Conservation (phyloP, 1,140 invertebrate genomes). For the Euura saliciscinereae region DNA sequence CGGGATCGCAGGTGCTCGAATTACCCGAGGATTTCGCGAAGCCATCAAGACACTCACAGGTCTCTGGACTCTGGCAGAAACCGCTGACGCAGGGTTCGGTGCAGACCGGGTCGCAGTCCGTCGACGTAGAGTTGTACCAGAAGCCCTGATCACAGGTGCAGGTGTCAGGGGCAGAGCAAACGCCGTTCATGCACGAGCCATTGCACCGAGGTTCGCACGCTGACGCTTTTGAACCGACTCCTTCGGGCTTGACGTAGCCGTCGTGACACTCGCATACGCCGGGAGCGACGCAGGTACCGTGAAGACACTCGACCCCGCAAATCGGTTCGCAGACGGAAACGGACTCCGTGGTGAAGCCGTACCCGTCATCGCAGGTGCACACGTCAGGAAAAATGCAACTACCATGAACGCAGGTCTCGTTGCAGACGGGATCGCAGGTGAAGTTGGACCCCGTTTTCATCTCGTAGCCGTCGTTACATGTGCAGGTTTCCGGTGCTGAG, state of each 20-base stretch:
- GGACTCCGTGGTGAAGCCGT: conserved; percentile 49
- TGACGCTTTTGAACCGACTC: not conserved
- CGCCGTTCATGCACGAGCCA: conserved; percentile 15
- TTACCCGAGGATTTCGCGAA: conserved; percentile 31
- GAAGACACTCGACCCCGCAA: conserved; percentile 17
- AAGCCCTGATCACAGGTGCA: conserved; percentile 37
- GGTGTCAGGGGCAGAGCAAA: conserved; percentile 29
- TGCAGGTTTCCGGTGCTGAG: conserved; percentile 35
- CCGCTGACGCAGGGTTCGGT: conserved; percentile 50
- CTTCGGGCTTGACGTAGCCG: not conserved
- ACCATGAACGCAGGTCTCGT: conserved; percentile 60
- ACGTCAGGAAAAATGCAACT: conserved; percentile 64
- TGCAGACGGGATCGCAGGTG: conserved; percentile 55
- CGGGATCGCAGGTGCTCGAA: conserved; percentile 54
- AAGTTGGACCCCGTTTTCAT: conserved; percentile 10
- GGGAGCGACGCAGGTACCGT: conserved; percentile 11
- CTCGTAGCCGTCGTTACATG: conserved; percentile 43
- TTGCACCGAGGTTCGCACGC: conserved; percentile 35
- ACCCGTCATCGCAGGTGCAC: conserved; percentile 59
- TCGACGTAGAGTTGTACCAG: conserved; percentile 8
- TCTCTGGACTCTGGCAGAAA: conserved; percentile 52
- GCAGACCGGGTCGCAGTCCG: conserved; percentile 31
- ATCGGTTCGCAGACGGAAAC: not conserved
- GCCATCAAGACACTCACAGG: conserved; percentile 40
- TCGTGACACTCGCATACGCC: not conserved